Percentiles rank a stretch among this genome's conserved stretches.
Conservation (phyloP, 2,797 vertebrate genomes). For the Sebastes alutus region DNA sequence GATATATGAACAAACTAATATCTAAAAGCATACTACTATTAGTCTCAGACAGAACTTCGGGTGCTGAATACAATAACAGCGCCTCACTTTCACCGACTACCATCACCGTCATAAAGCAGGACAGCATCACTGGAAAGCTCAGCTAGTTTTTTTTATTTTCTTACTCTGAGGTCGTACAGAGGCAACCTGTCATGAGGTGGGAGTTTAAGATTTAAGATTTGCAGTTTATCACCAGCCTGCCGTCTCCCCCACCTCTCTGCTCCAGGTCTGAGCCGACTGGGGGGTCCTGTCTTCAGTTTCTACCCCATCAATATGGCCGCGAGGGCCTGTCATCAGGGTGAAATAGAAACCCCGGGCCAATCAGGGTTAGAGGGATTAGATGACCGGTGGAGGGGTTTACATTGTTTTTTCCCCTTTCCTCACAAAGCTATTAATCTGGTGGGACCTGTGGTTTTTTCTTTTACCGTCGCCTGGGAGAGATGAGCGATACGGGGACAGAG, state of each 20-base stretch:
- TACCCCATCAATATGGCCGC: slow-evolving; percentile 56
- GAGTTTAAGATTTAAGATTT: slow-evolving; percentile 42
- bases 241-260: slow-evolving; percentile 2
- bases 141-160: not conserved
- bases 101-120: not conserved
- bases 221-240: slow-evolving; percentile 29
- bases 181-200: slow-evolving; percentile 28
- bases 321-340: slow-evolving; percentile 52
- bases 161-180: slow-evolving; percentile 21
- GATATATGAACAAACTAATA: not conserved
- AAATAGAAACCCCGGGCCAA: slow-evolving; percentile 44
- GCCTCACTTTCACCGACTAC: not conserved
- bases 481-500: not conserved
- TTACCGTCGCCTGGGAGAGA: not conserved
- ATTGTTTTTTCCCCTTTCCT: not conserved
- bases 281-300: slow-evolving; percentile 65
- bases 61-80: not conserved
- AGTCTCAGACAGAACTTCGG: not conserved
- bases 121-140: slow-evolving; percentile 8
- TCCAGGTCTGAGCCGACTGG: slow-evolving; percentile 26
- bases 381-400: slow-evolving; percentile 28
- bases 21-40: not conserved
- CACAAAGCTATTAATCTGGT: slow-evolving; percentile 6
- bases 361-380: slow-evolving; percentile 49
- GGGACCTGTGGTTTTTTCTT: not conserved